Percentiles rank a stretch among this genome's conserved stretches.
phyloP scores from a whole-genome alignment of 23 tunicate species.

The Trididemnum nubilum region DNA sequence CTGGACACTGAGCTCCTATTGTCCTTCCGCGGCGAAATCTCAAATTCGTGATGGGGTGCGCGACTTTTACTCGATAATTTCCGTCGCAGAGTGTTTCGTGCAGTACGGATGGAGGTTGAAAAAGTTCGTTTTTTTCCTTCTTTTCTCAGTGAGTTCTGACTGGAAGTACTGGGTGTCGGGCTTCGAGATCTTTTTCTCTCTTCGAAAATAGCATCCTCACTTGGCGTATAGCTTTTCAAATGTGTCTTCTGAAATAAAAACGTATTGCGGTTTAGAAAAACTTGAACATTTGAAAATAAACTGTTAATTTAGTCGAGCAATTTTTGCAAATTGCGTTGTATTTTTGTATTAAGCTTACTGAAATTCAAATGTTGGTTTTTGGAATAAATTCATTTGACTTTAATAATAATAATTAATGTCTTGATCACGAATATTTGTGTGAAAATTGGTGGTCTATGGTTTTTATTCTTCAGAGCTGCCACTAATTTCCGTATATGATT shows the following conservation, averaged over 20 bases:
- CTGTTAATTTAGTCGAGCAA: too few species aligned
- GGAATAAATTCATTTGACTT: too few species aligned
- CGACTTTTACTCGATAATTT: conserved; percentile 3
- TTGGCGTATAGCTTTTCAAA: conserved; percentile 2
- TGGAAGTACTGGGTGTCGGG: conserved; percentile 9
- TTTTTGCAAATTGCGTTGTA: too few species aligned
- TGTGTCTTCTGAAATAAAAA: conserved; percentile 8
- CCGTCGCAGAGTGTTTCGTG: conserved; percentile 16
- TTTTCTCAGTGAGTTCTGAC: conserved; percentile 9
- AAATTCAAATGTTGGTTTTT: too few species aligned
- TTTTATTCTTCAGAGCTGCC: too few species aligned
- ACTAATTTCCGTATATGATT: too few species aligned
- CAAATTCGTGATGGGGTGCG: background rate
- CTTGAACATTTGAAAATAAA: too few species aligned
- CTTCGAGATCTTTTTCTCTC: background rate
- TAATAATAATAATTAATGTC: too few species aligned
- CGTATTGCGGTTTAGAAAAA: background rate
- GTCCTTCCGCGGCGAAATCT: background rate
- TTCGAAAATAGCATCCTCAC: background rate
- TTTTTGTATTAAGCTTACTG: too few species aligned
- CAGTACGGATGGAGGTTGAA: conserved; percentile 18
- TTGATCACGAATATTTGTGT: too few species aligned
- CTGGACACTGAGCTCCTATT: conserved; percentile 6
- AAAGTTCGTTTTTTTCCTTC: background rate
- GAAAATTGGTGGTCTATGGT: too few species aligned